phyloP scores from a whole-genome alignment of 2,797 vertebrate genomes.

The Microctenopoma stevenorrisi region DNA sequence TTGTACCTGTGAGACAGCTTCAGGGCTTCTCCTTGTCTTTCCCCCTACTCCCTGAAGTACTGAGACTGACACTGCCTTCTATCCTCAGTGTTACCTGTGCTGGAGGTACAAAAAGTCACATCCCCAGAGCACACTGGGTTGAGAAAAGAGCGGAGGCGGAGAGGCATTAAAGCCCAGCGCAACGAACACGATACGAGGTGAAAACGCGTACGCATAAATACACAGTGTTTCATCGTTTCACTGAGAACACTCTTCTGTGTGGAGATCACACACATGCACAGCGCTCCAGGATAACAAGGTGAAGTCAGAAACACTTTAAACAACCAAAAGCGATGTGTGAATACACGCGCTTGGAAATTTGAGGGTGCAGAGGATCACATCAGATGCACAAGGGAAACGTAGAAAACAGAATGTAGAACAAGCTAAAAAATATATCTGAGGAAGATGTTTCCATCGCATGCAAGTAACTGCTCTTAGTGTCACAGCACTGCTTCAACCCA shows the following conservation, averaged over 20 bases:
- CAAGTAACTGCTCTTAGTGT: constrained; percentile 49
- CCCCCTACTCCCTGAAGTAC: constrained; percentile 52
- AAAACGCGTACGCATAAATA: constrained; percentile 53
- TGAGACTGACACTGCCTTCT: constrained; percentile 42
- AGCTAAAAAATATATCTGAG: constrained; percentile 13
- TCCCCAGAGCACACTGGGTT: constrained; percentile 54
- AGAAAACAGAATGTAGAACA: constrained; percentile 6
- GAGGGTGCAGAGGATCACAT: constrained; percentile 50
- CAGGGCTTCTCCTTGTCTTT: constrained; percentile 60
- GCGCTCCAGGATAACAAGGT: constrained; percentile 55
- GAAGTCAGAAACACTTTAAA: constrained; percentile 62
- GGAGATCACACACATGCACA: constrained; percentile 55
- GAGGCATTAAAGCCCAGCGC: constrained; percentile 64
- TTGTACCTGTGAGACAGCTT: constrained; percentile 58
- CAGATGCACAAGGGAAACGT: not conserved
- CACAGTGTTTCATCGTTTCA: constrained; percentile 34
- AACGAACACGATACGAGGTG: constrained; percentile 52
- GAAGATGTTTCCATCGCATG: constrained; percentile 32
- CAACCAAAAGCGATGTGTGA: constrained; percentile 29
- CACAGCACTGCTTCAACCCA: constrained; percentile 14
- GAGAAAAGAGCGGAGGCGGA: constrained; percentile 27
- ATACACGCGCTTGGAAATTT: constrained; percentile 31
- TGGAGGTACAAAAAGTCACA: constrained; percentile 57
- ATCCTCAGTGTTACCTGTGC: constrained; percentile 51
- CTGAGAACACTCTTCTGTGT: constrained; percentile 41